Evolutionary conservation across 2,888 invertebrate genomes (phyloP), one percentile per base, ranked within the genome.

Genomic region (Leptinotarsa tumamoca): DNA sequence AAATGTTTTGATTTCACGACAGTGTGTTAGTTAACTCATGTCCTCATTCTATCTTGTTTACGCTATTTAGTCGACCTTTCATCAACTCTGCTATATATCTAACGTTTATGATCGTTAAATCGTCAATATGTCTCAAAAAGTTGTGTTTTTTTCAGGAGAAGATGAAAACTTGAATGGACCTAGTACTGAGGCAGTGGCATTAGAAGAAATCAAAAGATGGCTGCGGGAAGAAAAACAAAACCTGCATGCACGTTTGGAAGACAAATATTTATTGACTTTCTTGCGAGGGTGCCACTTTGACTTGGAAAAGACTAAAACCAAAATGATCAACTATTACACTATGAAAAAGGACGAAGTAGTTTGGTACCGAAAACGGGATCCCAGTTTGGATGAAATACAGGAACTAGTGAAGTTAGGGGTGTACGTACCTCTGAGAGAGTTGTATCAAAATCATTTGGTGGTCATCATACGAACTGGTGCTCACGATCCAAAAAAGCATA

Each of bases 351-450:
- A 89, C 71, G 83, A 90, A 27, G 87, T 90, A 0, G 91, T 92
- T 83, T 92, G 93, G 92, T 93, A 91, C 83, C 79, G 84, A 52
- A 89, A 91, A 78, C 87, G 92, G 71, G 89, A 93, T 88, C 92
- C 93, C 0, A 85, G 87, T 61, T 81, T 90, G 52, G 89, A 90
- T 10, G 90, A 91, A 85, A 84, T 92, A 27, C 89, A 90, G 80
- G 91, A 91, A 75, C 84, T 93, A 3, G 86, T 92, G 1, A 83
- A 89, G 43, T 54, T 79, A 10, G 93, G 92, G 13, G 89, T 91
- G 21, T 91, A 92, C 81, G 84, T 93, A 2, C 92, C 93, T 0
- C 83, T 93, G 51, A 76, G 49, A 56, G 54, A 68, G n/a, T 63
- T 77, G n/a, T 50, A 74, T 73, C 86, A 90, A 54, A 90, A 91